Base-by-base conservation (phyloP, 1,140 invertebrate genomes). In the Cydia strobilella region DNA sequence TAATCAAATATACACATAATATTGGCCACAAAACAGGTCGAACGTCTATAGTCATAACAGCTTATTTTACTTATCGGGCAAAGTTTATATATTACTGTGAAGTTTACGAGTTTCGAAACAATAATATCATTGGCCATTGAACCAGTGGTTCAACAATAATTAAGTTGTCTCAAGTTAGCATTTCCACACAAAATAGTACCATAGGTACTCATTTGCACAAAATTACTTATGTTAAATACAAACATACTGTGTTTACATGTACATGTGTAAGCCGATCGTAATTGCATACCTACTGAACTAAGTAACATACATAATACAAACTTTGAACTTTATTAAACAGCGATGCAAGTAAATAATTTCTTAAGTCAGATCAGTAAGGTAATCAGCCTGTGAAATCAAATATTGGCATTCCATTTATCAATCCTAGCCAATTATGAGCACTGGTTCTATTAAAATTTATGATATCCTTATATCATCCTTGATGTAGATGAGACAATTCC, bases 301-400 rank as follows among this genome's bases (percentile, higher is more conserved):
- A 39, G 1, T 39, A 39, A 27, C 0, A 39, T 48, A 48, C 15
- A 1, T 48, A 3, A 15, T 15, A n/a, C 45, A 48, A 48, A 51
- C 13, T 51, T 18, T 51, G 48, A 51, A 25, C 23, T 65, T 31
- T 65, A 31, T 31, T 10, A 31, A 65, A 31, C 27, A 15, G 1
- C 25, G 27, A 31, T 20, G n/a, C 65, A 39, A 9, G 25, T 65
- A 65, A 35, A 39, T 35, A 27, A 66, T 7, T 31, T 48, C 59
- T 63, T 66, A 27, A 72, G 71, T 69, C 65, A 66, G 75, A 42
- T 76, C 23, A 51, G 75, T 80, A 80, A 77, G 79, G 62, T 76
- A 80, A 77, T 78, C 54, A 27, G 66, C 74, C 78, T 73, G 76
- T 75, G 71, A 79, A 80, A 80, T 77, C 77, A 82, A 82, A 80